A percentile compares a stretch with the other conserved stretches of the same genome.
These are phyloP conservation scores for Archocentrus centrarchus DNA, from an alignment of 2,113 vertebrate species.

Conservation along the genomic window DNA sequence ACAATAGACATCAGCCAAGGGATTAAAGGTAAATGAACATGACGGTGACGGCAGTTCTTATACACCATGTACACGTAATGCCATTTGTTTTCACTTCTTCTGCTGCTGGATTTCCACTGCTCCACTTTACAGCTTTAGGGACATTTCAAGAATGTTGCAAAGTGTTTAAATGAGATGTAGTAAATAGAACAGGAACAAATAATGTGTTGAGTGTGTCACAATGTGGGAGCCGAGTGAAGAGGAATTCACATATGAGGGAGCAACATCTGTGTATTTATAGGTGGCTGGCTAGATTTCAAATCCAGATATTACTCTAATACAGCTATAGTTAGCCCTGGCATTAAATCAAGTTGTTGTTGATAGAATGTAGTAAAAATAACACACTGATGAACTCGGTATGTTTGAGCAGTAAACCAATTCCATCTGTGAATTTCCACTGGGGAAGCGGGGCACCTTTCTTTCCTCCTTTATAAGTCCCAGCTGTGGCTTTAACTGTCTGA, in stretches of 20 bases:
- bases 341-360: constrained; percentile 64
- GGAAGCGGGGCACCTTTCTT: constrained; percentile 68
- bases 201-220: constrained; percentile 21
- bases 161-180: constrained; percentile 14
- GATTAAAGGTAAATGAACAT: constrained; percentile 29
- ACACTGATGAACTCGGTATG: constrained; percentile 58
- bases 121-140: constrained; percentile 10
- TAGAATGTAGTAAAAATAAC: constrained; percentile 63
- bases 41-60: constrained; percentile 17
- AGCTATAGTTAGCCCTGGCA: constrained; percentile 59
- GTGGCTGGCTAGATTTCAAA: constrained; percentile 35
- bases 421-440: constrained; percentile 65
- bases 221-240: constrained; percentile 25
- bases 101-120: constrained; percentile 7
- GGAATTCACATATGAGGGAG: constrained; percentile 33
- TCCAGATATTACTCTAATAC: constrained; percentile 45
- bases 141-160: not conserved
- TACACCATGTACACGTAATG: not conserved
- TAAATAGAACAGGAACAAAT: constrained; percentile 36
- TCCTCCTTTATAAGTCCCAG: constrained; percentile 77
- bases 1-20: constrained; percentile 29
- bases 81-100: constrained; percentile 12
- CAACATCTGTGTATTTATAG: constrained; percentile 61
- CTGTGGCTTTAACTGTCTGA: constrained; percentile 72
- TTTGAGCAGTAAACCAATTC: constrained; percentile 65